Percentiles rank a stretch among this genome's conserved stretches.
Conservation (phyloP, 1,140 invertebrate genomes). For the Probaryconus sp. region DNA sequence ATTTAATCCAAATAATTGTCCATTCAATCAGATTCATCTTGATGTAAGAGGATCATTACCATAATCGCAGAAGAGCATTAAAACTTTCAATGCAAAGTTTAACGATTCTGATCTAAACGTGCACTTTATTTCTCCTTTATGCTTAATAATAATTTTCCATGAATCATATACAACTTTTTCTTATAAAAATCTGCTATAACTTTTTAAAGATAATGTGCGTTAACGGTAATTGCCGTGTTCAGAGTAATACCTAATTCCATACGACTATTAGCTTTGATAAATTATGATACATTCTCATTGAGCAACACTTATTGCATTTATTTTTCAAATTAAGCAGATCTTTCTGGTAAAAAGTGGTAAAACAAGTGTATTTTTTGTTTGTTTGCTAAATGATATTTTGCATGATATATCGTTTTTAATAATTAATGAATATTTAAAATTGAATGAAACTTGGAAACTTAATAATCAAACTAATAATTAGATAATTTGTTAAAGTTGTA, state of each 20-base stretch:
- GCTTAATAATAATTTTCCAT: conserved; percentile 19
- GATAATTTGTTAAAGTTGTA: too few species aligned
- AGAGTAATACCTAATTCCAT: conserved; percentile 1
- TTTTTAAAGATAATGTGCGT: conserved; percentile 4
- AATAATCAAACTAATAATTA: too few species aligned
- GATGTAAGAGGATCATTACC: conserved; percentile 1
- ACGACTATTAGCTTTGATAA: conserved; percentile 4
- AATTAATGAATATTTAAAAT: too few species aligned
- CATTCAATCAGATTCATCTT: neutral
- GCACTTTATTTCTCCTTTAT: conserved; percentile 8
- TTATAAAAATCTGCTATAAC: conserved; percentile 20
- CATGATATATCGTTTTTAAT: too few species aligned
- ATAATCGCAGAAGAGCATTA: neutral
- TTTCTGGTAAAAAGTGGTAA: neutral
- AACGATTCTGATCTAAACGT: neutral
- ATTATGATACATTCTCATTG: conserved; percentile 11
- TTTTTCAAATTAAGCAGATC: conserved; percentile 2
- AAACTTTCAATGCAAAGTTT: conserved; percentile 6
- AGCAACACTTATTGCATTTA: conserved; percentile 9
- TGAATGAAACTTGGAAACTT: too few species aligned
- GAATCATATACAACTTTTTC: conserved; percentile 17
- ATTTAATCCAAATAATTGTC: too few species aligned
- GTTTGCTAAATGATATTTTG: too few species aligned
- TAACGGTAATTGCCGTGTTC: conserved; percentile 15
- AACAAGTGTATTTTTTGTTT: too few species aligned